Conservation (phyloP, 2,797 vertebrate species). For the Scleropages formosus region DNA sequence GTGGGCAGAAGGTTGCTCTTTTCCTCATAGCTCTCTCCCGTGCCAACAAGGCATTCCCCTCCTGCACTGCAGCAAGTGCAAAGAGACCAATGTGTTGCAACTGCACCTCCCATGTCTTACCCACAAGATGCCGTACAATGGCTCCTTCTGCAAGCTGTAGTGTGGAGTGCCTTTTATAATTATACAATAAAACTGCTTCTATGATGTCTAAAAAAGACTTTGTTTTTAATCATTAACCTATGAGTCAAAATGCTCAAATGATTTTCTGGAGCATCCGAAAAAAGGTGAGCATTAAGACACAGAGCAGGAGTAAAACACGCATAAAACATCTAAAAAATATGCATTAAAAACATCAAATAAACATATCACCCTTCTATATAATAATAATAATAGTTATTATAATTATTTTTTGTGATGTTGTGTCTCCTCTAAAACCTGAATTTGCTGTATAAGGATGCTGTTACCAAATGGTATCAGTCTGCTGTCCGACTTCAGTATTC, state of each 20-base stretch:
- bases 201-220: slow-evolving; percentile 10
- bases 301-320: no score
- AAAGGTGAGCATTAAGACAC: background rate
- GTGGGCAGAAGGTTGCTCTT: background rate
- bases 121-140: background rate
- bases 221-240: background rate
- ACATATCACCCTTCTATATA: background rate
- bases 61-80: background rate
- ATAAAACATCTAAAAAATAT: no score
- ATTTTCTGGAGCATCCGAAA: background rate
- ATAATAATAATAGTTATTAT: background rate
- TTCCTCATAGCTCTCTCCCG: slow-evolving; percentile 3
- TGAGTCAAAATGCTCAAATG: slow-evolving; percentile 18
- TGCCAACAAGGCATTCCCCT: background rate
- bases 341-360: no score
- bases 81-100: background rate
- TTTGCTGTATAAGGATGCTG: background rate
- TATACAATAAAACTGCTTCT: background rate
- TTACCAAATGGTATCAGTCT: no score
- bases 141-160: background rate
- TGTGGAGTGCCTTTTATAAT: background rate
- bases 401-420: background rate
- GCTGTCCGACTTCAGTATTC: background rate
- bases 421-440: background rate
- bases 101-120: background rate